Evolutionary conservation across 2,888 invertebrate species (phyloP).

Genomic region (Dryobotodes eremita): DNA sequence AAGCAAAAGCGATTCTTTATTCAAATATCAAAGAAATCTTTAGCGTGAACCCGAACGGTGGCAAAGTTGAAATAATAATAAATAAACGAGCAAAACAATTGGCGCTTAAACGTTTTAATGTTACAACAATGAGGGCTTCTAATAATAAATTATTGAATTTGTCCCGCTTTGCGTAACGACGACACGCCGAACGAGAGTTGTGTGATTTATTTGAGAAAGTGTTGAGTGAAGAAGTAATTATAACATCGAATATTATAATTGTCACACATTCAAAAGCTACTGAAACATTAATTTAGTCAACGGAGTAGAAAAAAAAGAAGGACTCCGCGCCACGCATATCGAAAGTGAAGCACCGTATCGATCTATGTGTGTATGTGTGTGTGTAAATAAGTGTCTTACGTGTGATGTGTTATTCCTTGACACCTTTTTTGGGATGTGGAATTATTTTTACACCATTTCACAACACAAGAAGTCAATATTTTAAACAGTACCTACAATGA

Average conservation of each 20-base stretch:
- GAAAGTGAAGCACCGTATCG: too few species aligned
- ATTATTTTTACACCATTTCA: too few species aligned
- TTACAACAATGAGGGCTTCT: slow-evolving; percentile 68
- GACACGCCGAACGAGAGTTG: slow-evolving; percentile 11
- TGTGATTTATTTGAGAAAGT: slow-evolving; percentile 51
- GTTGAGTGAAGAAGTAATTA: slow-evolving; percentile 1
- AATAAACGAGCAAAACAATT: slow-evolving; percentile 68
- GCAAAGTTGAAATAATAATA: slow-evolving; percentile 70
- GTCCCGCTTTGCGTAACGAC: slow-evolving; percentile 49
- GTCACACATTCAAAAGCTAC: background rate
- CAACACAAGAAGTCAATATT: too few species aligned
- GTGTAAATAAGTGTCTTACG: too few species aligned
- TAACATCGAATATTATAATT: background rate
- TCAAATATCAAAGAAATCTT: slow-evolving; percentile 77
- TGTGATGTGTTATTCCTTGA: too few species aligned
- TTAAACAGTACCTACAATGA: too few species aligned
- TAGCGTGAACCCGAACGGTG: slow-evolving; percentile 68
- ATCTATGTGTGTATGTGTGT: too few species aligned
- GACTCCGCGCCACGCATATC: too few species aligned
- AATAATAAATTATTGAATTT: slow-evolving; percentile 63
- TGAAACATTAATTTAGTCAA: too few species aligned
- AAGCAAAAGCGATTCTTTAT: slow-evolving; percentile 66
- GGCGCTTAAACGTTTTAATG: slow-evolving; percentile 68
- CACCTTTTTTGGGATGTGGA: too few species aligned
- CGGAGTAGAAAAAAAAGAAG: too few species aligned